A percentile compares a stretch with the other conserved stretches of the same genome.
Evolutionary conservation across 2,888 invertebrate species (phyloP).

Genomic region (Mechanitis messenoides): DNA sequence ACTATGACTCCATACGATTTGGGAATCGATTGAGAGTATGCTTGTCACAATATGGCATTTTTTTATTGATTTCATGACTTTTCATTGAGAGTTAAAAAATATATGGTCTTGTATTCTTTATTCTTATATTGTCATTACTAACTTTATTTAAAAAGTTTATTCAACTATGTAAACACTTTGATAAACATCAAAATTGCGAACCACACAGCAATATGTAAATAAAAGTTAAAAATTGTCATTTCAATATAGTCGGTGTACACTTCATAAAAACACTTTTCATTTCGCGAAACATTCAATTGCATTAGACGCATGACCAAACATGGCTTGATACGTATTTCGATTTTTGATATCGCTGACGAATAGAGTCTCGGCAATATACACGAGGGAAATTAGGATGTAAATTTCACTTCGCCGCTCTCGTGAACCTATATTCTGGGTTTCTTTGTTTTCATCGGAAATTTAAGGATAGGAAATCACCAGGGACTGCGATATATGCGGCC

Average conservation of each 20-base stretch:
- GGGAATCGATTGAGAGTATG: not conserved
- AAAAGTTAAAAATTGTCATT: no score
- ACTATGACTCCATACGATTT: not conserved
- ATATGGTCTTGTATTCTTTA: no score
- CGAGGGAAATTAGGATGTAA: conserved; percentile 76
- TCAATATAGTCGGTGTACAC: not conserved
- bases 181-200: no score
- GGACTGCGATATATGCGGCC: conserved; percentile 42
- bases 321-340: conserved; percentile 40
- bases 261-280: conserved; percentile 9
- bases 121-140: no score
- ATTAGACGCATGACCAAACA: conserved; percentile 16
- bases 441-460: conserved; percentile 72
- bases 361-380: conserved; percentile 53
- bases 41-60: not conserved
- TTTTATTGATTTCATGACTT: no score
- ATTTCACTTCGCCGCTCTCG: conserved; percentile 65
- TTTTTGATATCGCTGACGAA: conserved; percentile 66
- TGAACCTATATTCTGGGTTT: conserved; percentile 65
- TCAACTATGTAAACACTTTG: no score
- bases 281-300: conserved; percentile 7
- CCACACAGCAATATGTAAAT: no score
- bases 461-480: conserved; percentile 60
- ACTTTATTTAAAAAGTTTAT: no score
- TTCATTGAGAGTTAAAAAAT: no score